These are phyloP conservation scores for Dendrolimus kikuchii DNA, from an alignment of 1,140 invertebrate species.

Conservation along the genomic window DNA sequence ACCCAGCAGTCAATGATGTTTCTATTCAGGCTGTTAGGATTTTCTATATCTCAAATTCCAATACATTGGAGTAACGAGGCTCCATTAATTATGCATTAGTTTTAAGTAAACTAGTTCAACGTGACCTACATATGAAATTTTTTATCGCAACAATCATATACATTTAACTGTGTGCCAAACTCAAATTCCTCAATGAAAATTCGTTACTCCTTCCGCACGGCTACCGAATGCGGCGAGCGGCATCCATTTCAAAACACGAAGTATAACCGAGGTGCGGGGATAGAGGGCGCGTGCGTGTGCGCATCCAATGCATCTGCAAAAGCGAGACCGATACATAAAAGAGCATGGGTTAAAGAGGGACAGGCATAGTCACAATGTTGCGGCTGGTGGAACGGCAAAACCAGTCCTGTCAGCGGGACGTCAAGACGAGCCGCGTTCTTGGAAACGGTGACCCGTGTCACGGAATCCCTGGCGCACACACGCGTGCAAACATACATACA, in stretches of 20 bases:
- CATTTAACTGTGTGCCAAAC: conserved; percentile 5
- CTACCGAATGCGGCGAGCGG: conserved; percentile 44
- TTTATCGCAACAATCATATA: not conserved
- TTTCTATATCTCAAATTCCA: not conserved
- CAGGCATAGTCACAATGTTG: conserved; percentile 49
- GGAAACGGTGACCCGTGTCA: conserved; percentile 70
- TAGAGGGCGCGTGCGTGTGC: conserved; percentile 62
- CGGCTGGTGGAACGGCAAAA: conserved; percentile 56
- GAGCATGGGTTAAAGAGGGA: conserved; percentile 29
- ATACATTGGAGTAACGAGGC: too few relatives aligned
- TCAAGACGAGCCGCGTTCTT: conserved; percentile 67
- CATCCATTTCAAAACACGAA: conserved; percentile 55
- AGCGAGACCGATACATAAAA: conserved; percentile 24
- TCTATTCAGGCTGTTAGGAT: too few relatives aligned
- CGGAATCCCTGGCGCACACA: conserved; percentile 63
- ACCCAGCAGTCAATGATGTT: too few relatives aligned
- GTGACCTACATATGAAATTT: too few relatives aligned
- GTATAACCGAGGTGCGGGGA: conserved; percentile 45
- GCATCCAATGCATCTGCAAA: conserved; percentile 47
- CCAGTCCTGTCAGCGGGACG: conserved; percentile 69
- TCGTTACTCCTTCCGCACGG: conserved; percentile 49
- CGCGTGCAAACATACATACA: conserved; percentile 30
- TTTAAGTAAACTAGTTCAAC: not conserved
- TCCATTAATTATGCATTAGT: not conserved
- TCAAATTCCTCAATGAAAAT: conserved; percentile 50